A percentile compares a stretch with the other conserved stretches of the same genome.
Conservation (phyloP, 2,888 invertebrate genomes). For the Nymphalis urticae region DNA sequence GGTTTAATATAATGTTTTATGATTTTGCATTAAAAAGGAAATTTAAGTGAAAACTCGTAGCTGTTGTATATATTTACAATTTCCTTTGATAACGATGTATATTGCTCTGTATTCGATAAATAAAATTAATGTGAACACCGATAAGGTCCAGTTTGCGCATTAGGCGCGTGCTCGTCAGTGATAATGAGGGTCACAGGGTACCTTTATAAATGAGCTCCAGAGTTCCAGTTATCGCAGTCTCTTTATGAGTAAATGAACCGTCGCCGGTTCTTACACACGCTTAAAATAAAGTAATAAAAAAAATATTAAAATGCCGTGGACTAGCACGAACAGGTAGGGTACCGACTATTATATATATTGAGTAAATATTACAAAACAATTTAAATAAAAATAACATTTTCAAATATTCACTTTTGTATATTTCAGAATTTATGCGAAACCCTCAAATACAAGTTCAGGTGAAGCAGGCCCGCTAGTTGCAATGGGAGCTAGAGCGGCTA, state of each 20-base stretch:
- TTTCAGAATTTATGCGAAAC: constrained; percentile 76
- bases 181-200: constrained; percentile 72
- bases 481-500: constrained; percentile 43
- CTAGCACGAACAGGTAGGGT: constrained; percentile 74
- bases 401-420: constrained; percentile 14
- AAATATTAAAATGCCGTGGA: constrained; percentile 71
- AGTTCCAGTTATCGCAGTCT: constrained; percentile 54
- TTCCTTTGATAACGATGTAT: constrained; percentile 32
- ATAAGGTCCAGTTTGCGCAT: constrained; percentile 47
- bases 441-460: constrained; percentile 67
- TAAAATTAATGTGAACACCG: constrained; percentile 43
- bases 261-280: constrained; percentile 70
- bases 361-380: neutral
- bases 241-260: constrained; percentile 58
- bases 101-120: constrained; percentile 37
- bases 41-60: constrained; percentile 14
- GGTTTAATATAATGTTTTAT: neutral
- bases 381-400: neutral
- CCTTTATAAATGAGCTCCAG: constrained; percentile 61
- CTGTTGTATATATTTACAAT: constrained; percentile 31
- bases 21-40: neutral
- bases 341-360: too few relatives aligned
- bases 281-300: constrained; percentile 71
- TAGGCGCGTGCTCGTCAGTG: constrained; percentile 70
- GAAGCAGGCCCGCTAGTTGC: constrained; percentile 44